Evolutionary conservation across 2,113 vertebrate species (phyloP), one percentile per base, ranked within the genome.

Genomic region (Mungos mungo): DNA sequence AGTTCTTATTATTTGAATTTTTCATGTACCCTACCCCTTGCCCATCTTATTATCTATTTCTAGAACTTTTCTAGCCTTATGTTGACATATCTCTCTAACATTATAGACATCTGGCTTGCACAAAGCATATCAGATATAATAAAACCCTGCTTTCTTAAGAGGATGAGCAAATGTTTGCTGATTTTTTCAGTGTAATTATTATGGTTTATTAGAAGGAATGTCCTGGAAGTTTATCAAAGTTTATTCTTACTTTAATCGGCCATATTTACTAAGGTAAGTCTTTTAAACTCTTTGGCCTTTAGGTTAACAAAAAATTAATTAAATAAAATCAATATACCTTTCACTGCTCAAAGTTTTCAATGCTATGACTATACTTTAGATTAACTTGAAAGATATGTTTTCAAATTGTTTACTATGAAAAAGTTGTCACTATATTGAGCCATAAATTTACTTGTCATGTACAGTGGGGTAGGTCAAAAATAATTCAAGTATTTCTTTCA

Each of bases 261-360:
- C 41, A 68, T 92, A 23, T 89, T 93, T 85, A 76, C 47, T 66
- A 82, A 90, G 4, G 18, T 89, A 90, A 84, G 19, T 74, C 50
- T 96, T 18, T 93, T 38, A 95, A 83, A 92, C 19, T 57, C 33
- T 85, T 92, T 79, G 68, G 83, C 13, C 25, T 88, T 90, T 63
- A 93, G 68, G 9, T 66, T 47, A 90, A 66, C n/a, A 79, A 38
- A 94, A 92, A 90, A 89, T 84, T 66, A 88, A 88, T 45, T 52
- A 65, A 96, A 29, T 74, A 0, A 95, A 89, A 81, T 85, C 11
- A 50, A 91, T 60, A 93, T 90, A 15, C 1, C 5, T 85, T 85
- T 65, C 19, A 77, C 57, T 60, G 14, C 29, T 77, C 21, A 76
- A 72, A 87, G 3, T 88, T 94, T 90, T 94, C 38, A 93, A 15